phyloP scores from a whole-genome alignment of 2,888 invertebrate species.

The Eupithecia insigniata region DNA sequence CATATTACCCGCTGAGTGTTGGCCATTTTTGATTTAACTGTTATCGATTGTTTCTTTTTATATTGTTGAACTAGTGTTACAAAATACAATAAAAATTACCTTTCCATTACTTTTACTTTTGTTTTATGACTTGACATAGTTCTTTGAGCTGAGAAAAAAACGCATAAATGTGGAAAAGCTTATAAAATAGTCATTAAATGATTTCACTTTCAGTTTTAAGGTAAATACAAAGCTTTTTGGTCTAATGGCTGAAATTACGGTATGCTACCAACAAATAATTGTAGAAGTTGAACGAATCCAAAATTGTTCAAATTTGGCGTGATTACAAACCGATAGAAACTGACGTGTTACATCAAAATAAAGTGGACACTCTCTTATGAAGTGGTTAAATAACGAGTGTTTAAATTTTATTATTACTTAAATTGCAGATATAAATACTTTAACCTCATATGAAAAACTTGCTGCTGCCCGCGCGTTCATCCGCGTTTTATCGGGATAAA shows the following conservation, averaged over 20 bases:
- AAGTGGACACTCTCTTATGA: slow-evolving; percentile 70
- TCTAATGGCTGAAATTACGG: slow-evolving; percentile 27
- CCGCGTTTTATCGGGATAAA: no score
- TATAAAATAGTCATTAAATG: slow-evolving; percentile 41
- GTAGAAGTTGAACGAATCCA: slow-evolving; percentile 52
- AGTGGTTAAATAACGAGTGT: slow-evolving; percentile 63
- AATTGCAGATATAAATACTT: slow-evolving; percentile 60
- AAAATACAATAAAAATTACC: no score
- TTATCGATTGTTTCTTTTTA: no score
- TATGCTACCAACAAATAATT: slow-evolving; percentile 49
- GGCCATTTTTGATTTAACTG: no score
- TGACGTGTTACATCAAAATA: not conserved
- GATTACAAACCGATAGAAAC: slow-evolving; percentile 60
- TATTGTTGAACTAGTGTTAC: no score
- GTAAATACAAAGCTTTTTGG: not conserved
- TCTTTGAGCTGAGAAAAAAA: not conserved
- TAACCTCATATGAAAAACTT: slow-evolving; percentile 55
- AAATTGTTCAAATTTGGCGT: slow-evolving; percentile 40
- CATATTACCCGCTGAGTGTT: no score
- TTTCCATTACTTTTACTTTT: no score
- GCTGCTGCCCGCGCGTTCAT: no score
- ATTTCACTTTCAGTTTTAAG: slow-evolving; percentile 31
- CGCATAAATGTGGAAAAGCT: slow-evolving; percentile 20
- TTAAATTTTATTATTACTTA: slow-evolving; percentile 67
- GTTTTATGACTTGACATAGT: no score